Percentiles rank a stretch among this genome's conserved stretches.
These are phyloP conservation scores for Rhinatrema bivittatum DNA, from an alignment of 2,797 vertebrate genomes.

Conservation along the genomic window DNA sequence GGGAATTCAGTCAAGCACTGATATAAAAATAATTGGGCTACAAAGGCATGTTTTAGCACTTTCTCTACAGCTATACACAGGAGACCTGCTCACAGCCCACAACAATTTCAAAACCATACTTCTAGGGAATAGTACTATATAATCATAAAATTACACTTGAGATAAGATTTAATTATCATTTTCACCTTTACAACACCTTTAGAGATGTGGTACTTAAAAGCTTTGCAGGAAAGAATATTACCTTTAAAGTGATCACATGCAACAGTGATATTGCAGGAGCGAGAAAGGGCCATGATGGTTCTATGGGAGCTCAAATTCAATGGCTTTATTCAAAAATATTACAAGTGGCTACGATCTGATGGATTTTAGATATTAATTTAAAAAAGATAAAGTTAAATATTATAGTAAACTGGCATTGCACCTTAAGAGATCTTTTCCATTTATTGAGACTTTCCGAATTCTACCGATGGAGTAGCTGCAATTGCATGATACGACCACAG, in stretches of 20 bases:
- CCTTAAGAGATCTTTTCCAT: conserved; percentile 22
- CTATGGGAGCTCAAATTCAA: conserved; percentile 36
- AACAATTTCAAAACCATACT: conserved; percentile 62
- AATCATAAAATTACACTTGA: conserved; percentile 74
- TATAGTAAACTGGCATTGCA: conserved; percentile 28
- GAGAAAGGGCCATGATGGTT: conserved; percentile 27
- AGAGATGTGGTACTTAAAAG: conserved; percentile 68
- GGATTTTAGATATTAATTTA: conserved; percentile 39
- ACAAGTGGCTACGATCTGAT: conserved; percentile 31
- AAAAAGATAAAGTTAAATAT: conserved; percentile 13
- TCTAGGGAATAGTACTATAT: conserved; percentile 60
- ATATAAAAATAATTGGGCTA: conserved; percentile 71
- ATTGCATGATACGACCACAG: not conserved
- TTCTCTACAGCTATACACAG: conserved; percentile 58
- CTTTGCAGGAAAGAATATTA: conserved; percentile 45
- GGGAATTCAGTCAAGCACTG: conserved; percentile 58
- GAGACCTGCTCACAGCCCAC: conserved; percentile 57
- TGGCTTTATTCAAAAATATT: conserved; percentile 42
- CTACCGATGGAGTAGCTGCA: conserved; percentile 3
- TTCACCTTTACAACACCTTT: conserved; percentile 72
- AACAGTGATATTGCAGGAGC: conserved; percentile 46
- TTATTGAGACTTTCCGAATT: conserved; percentile 3
- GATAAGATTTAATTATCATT: conserved; percentile 81
- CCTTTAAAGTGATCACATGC: conserved; percentile 46
- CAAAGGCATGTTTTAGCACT: conserved; percentile 70